Evolutionary conservation across 2,797 vertebrate genomes (phyloP), one percentile per base, ranked within the genome.

Genomic region (Gephyroberyx darwinii): DNA sequence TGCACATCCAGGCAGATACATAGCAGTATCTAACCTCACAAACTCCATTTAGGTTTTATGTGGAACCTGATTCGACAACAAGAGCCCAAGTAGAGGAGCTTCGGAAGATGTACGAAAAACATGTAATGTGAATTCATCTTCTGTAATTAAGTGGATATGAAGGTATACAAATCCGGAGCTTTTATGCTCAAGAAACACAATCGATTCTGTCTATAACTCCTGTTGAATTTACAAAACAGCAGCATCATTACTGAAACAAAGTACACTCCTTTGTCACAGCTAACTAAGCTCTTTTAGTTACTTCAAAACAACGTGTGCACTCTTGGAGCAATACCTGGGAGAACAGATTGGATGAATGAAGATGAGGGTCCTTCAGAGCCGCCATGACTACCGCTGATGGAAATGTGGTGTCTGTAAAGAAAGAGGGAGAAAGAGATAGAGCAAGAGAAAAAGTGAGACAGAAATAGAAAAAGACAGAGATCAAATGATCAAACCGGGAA

Each of bases 211-310:
- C 60, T 73, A 68, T 78, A 74, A 67, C 45, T 57, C 74, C 57
- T 13, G 39, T 77, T 81, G 74, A 0, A 83, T 80, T 81, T 62
- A 47, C 69, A 70, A 56, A 76, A 68, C 65, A 51, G 19, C 74
- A 69, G 65, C 65, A 65, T 77, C 64, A 85, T 75, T 84, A 74
- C 70, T 53, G 60, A 74, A 78, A 87, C 71, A 56, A 80, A 81
- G 76, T 37, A 71, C 56, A 67, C 61, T 67, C 50, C 74, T 87
- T 84, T 83, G 81, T 83, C 69, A 77, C 75, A 70, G 80, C 65
- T 79, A 81, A 86, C 67, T 53, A 56, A 75, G 81, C 47, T 43
- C 0, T 63, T 75, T 71, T 71, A 69, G 80, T 78, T 65, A 69
- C 66, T 80, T 75, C 31, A 72, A 81, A 82, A 81, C 56, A 80